Evolutionary conservation across 2,797 vertebrate genomes (phyloP).

Genomic region (Parotocinclus haroldoi): DNA sequence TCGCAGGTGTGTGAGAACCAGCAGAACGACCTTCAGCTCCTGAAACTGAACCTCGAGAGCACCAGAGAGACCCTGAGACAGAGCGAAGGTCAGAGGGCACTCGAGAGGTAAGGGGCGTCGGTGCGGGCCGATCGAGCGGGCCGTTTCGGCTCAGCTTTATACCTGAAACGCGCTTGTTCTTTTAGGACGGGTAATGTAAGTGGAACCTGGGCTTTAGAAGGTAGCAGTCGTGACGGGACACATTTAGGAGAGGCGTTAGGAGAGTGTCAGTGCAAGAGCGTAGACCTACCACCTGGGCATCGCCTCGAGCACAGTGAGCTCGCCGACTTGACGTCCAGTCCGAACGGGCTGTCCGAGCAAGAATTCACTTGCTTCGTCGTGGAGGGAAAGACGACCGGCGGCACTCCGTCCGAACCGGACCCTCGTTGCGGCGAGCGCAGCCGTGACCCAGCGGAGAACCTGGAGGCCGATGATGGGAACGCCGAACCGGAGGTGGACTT

Average conservation of each 20-base stretch:
- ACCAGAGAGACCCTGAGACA: constrained; percentile 65
- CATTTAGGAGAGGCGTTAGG: constrained; percentile 11
- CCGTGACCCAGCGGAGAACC: neutral
- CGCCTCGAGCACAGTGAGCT: neutral
- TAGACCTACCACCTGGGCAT: neutral
- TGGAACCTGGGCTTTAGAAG: constrained; percentile 17
- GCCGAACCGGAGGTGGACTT: constrained; percentile 19
- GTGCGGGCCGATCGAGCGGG: neutral
- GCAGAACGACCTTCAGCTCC: constrained; percentile 78
- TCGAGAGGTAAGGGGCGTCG: constrained; percentile 65
- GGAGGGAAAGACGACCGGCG: neutral
- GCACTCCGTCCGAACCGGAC: neutral
- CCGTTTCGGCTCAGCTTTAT: neutral
- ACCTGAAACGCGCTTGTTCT: constrained; percentile 21
- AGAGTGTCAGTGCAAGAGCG: constrained; percentile 11
- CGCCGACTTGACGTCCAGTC: neutral
- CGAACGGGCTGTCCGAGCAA: neutral
- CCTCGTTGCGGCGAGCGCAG: constrained; percentile 5
- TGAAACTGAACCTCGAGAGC: constrained; percentile 76
- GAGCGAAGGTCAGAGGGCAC: constrained; percentile 46
- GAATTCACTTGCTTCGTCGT: neutral
- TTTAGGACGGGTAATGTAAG: constrained; percentile 27
- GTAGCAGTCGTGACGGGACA: constrained; percentile 13
- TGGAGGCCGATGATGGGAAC: neutral
- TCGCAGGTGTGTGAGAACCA: constrained; percentile 82